Evolutionary conservation across 2,113 vertebrate genomes (phyloP).

Genomic region (Noturus placidus): DNA sequence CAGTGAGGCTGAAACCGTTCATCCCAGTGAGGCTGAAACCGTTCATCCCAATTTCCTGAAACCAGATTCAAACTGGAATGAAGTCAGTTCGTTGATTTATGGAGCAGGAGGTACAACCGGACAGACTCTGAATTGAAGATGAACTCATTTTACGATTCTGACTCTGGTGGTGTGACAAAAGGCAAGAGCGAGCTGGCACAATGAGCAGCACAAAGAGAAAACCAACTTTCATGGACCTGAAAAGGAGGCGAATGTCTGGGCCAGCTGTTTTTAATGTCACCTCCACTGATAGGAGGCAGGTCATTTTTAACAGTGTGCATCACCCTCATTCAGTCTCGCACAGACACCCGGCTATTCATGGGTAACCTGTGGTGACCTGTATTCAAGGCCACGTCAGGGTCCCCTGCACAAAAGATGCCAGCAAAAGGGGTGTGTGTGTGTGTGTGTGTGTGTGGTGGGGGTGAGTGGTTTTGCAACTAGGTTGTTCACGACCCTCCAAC

Average conservation of each 20-base stretch:
- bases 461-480: constrained; percentile 56
- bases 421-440: constrained; percentile 30
- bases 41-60: background rate
- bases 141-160: constrained; percentile 76
- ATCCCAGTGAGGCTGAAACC: background rate
- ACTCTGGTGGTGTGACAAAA: constrained; percentile 66
- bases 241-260: constrained; percentile 68
- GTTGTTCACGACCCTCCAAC: constrained; percentile 52
- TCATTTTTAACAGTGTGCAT: constrained; percentile 74
- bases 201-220: constrained; percentile 72
- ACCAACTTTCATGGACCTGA: constrained; percentile 76
- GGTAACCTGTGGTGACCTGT: constrained; percentile 77
- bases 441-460: constrained; percentile 9
- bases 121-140: constrained; percentile 72
- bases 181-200: constrained; percentile 65
- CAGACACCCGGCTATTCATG: constrained; percentile 67
- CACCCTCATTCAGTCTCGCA: constrained; percentile 66
- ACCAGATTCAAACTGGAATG: constrained; percentile 43
- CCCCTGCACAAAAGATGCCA: constrained; percentile 69
- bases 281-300: constrained; percentile 69
- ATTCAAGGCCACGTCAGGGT: constrained; percentile 71
- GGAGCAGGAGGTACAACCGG: constrained; percentile 69
- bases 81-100: constrained; percentile 71
- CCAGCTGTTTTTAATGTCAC: constrained; percentile 78
- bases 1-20: background rate